A percentile compares a stretch with the other conserved stretches of the same genome.
Evolutionary conservation across 2,113 vertebrate species (phyloP).

Genomic region (Echinops telfairi): DNA sequence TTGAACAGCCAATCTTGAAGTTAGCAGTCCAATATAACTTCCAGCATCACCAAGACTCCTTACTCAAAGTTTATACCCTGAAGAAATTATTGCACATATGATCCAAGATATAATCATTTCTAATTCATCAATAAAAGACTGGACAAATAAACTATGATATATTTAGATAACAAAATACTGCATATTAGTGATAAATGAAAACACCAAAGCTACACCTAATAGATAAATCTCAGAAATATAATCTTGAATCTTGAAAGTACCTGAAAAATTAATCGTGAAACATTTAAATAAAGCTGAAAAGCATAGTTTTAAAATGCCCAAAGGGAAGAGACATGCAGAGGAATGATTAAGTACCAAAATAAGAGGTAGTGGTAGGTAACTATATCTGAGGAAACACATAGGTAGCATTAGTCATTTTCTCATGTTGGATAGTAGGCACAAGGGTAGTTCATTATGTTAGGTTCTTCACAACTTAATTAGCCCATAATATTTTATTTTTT

Average conservation of each 20-base stretch:
- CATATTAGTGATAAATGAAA: not conserved
- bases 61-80: not conserved
- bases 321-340: conserved; percentile 4
- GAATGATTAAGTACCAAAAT: conserved; percentile 51
- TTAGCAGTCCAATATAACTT: no score
- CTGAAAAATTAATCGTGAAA: not conserved
- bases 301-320: not conserved
- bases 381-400: not conserved
- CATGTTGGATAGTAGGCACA: not conserved
- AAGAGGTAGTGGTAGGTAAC: not conserved
- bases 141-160: conserved; percentile 5
- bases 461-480: not conserved
- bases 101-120: conserved; percentile 38
- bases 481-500: not conserved
- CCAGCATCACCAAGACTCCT: no score
- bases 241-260: not conserved
- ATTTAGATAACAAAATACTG: conserved; percentile 4
- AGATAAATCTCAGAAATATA: not conserved
- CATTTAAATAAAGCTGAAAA: conserved; percentile 37
- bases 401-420: not conserved
- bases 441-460: not conserved
- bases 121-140: conserved; percentile 49
- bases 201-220: conserved; percentile 15
- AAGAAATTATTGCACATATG: not conserved
- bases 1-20: no score